phyloP scores from a whole-genome alignment of 2,113 vertebrate species.

The Anolis carolinensis region DNA sequence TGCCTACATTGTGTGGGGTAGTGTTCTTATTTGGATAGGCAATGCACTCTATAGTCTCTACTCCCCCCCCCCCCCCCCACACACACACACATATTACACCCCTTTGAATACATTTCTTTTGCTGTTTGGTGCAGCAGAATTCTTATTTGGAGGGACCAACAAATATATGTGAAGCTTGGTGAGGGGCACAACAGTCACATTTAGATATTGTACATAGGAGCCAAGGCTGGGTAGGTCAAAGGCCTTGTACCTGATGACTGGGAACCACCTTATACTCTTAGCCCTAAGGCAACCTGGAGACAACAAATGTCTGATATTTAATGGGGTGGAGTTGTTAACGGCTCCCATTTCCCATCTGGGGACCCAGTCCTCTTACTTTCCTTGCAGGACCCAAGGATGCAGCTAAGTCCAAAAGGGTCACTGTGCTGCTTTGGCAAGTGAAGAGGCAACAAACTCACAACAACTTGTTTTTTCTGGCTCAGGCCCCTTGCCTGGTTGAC shows the following conservation, averaged over 20 bases:
- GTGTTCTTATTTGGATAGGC: too few species aligned
- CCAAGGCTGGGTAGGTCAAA: not conserved
- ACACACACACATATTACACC: too few species aligned
- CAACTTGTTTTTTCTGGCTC: conserved; percentile 37
- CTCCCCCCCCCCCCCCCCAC: too few species aligned
- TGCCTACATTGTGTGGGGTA: too few species aligned
- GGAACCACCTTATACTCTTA: not conserved
- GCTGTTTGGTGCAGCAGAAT: too few species aligned
- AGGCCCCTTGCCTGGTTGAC: conserved; percentile 1
- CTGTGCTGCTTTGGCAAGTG: not conserved
- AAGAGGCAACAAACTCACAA: conserved; percentile 2
- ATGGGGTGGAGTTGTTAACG: not conserved
- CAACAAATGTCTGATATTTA: not conserved
- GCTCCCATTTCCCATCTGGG: not conserved
- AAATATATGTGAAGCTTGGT: not conserved
- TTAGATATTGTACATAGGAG: not conserved
- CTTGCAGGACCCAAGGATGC: not conserved
- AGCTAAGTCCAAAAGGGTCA: not conserved
- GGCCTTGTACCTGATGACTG: not conserved
- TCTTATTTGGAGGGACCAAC: too few species aligned
- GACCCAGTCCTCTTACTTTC: not conserved
- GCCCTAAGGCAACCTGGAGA: not conserved
- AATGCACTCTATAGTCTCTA: too few species aligned
- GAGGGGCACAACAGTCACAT: not conserved
- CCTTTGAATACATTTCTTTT: too few species aligned